Evolutionary conservation across 2,113 vertebrate genomes (phyloP), one percentile per base, ranked within the genome.

Genomic region (Limnothrissa miodon): DNA sequence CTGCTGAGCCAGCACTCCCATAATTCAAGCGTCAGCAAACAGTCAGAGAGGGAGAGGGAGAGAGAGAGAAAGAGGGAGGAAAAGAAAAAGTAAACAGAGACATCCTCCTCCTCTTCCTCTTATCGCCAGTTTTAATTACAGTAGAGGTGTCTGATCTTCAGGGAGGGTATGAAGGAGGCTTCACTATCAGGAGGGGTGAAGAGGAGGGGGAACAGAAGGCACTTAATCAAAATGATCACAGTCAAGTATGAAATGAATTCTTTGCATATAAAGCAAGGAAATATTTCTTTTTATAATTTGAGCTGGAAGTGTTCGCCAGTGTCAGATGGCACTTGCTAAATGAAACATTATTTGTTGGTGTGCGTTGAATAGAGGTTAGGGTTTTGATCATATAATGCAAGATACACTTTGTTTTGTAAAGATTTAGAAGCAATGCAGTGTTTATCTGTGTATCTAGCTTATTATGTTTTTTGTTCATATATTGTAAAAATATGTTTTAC

Each of bases 1-100:
- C 36, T 48, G 87, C 85, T 85, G 82, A 88, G 88, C 82, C 82
- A 87, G 89, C 83, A 81, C 25, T 33, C 86, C 70, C 17, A 82
- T 80, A 84, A 42, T 9, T 45, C 82, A 79, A 44, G 33, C 42
- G 83, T 88, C 88, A 89, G 85, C 85, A 85, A 81, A 42, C 2
- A 42, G 42, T 4, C 2, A 6, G 42, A 6, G 42, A 42, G 42
- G 42, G 42, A 6, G 42, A 6, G n/a, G n/a, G n/a, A n/a, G n/a
- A n/a, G n/a, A n/a, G n/a, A n/a, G n/a, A n/a, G n/a, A n/a, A n/a
- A n/a, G n/a, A n/a, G n/a, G n/a, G n/a, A n/a, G n/a, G n/a, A n/a
- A n/a, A n/a, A 74, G 62, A 25, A 15, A 36, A 4, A 74, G 66
- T 74, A 74, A 74, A 74, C 66, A 74, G 29, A 74, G 66, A 74